phyloP scores from a whole-genome alignment of 2,888 invertebrate genomes.

The Cryptophagus acutangulus region DNA sequence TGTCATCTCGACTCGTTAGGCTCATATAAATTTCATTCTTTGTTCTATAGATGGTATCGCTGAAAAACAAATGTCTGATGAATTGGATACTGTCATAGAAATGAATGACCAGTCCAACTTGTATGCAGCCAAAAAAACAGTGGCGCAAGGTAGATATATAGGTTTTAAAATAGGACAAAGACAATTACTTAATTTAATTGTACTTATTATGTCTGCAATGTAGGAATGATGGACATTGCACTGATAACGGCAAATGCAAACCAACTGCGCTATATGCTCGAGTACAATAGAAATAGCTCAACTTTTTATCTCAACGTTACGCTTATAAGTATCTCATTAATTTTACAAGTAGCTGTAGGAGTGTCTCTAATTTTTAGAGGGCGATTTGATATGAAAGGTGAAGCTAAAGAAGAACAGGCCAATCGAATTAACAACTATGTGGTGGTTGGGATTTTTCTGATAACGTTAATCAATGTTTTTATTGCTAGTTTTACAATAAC shows the following conservation, averaged over 20 bases:
- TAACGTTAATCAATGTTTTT: slow-evolving; percentile 65
- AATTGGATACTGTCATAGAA: too few relatives aligned
- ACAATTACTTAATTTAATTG: not conserved
- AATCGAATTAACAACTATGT: slow-evolving; percentile 58
- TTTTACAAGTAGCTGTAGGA: slow-evolving; percentile 61
- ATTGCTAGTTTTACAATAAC: slow-evolving; percentile 59
- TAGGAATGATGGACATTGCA: slow-evolving; percentile 69
- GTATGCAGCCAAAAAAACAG: slow-evolving; percentile 57
- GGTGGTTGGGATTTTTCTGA: slow-evolving; percentile 59
- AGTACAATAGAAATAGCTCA: slow-evolving; percentile 54
- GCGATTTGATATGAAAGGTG: slow-evolving; percentile 51
- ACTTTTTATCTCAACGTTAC: slow-evolving; percentile 56
- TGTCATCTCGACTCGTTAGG: too few relatives aligned
- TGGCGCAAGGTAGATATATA: slow-evolving; percentile 56
- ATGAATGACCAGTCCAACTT: slow-evolving; percentile 41
- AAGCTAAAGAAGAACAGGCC: slow-evolving; percentile 50
- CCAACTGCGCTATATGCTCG: slow-evolving; percentile 61
- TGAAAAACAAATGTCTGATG: too few relatives aligned
- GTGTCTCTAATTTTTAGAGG: slow-evolving; percentile 60
- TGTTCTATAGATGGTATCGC: too few relatives aligned
- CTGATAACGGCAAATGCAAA: slow-evolving; percentile 67
- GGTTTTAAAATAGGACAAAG: too few relatives aligned
- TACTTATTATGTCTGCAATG: not conserved
- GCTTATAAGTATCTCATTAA: slow-evolving; percentile 56
- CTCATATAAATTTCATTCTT: too few relatives aligned